These are phyloP conservation scores for Perizoma affinitatum DNA, from an alignment of 2,888 invertebrate species.

Conservation along the genomic window DNA sequence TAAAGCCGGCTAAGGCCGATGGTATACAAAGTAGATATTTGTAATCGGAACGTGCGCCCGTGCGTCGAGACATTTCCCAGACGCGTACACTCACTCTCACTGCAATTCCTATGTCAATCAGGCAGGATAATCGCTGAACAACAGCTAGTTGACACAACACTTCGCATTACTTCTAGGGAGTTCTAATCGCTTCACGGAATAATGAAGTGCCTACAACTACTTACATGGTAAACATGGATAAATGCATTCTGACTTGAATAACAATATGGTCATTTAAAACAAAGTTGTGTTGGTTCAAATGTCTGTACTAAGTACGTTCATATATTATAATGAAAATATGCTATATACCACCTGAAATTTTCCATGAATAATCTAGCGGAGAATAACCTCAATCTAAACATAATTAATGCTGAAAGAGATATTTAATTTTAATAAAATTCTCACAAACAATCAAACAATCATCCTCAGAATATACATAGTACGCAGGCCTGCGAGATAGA, in stretches of 20 bases:
- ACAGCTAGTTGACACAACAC: constrained; percentile 46
- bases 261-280: constrained; percentile 9
- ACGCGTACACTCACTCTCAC: constrained; percentile 38
- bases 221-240: constrained; percentile 19
- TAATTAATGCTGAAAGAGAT: too few relatives aligned
- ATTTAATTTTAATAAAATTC: too few relatives aligned
- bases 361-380: too few relatives aligned
- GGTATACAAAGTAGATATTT: constrained; percentile 51
- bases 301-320: constrained; percentile 4
- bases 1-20: constrained; percentile 8
- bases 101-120: constrained; percentile 53
- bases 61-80: constrained; percentile 50
- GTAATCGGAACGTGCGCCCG: constrained; percentile 44
- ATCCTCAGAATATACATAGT: too few relatives aligned
- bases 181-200: constrained; percentile 28
- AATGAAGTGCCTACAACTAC: constrained; percentile 17
- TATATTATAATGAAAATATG: background rate
- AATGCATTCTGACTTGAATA: constrained; percentile 21
- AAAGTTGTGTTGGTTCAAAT: constrained; percentile 10
- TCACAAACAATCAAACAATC: too few relatives aligned
- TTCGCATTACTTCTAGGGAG: constrained; percentile 26
- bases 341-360: too few relatives aligned
- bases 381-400: too few relatives aligned
- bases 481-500: too few relatives aligned
- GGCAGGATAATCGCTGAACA: constrained; percentile 41